Percentiles rank a stretch among this genome's conserved stretches.
These are phyloP conservation scores for Puma concolor DNA, from an alignment of 2,113 vertebrate genomes.

Conservation along the genomic window DNA sequence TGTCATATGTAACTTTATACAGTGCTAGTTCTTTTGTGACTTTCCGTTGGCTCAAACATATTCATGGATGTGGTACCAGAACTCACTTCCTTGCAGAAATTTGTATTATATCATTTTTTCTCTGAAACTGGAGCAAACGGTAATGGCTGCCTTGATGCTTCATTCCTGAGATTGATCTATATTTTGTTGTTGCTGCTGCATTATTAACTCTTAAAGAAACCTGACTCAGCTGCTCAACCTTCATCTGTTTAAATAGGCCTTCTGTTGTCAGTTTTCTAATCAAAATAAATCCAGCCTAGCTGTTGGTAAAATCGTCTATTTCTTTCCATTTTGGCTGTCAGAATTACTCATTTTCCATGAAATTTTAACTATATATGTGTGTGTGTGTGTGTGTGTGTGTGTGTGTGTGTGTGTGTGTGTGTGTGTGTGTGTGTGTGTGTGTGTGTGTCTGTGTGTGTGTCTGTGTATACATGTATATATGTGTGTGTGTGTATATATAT, in stretches of 20 bases:
- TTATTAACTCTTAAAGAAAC: constrained; percentile 27
- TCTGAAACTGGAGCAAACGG: neutral
- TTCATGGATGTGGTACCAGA: neutral
- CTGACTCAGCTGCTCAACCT: constrained; percentile 5
- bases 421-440: fast-evolving
- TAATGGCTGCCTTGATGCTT: neutral
- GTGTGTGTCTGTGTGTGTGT: too few species aligned
- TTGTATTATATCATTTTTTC: neutral
- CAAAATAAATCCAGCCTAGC: constrained; percentile 47
- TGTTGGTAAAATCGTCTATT: neutral
- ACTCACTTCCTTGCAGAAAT: neutral
- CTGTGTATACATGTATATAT: too few species aligned
- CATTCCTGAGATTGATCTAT: neutral
- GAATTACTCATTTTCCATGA: neutral
- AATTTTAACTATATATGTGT: neutral
- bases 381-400: too few species aligned
- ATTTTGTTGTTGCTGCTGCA: neutral
- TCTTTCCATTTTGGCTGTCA: neutral
- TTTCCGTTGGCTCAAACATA: neutral
- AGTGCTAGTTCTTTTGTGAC: neutral
- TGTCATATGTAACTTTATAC: neutral
- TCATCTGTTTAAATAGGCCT: constrained; percentile 38
- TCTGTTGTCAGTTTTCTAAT: constrained; percentile 54
- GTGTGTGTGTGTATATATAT: too few species aligned
- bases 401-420: too few species aligned